A percentile compares a stretch with the other conserved stretches of the same genome.
Conservation (phyloP, 2,888 invertebrate species). For the Clostera curtula region DNA sequence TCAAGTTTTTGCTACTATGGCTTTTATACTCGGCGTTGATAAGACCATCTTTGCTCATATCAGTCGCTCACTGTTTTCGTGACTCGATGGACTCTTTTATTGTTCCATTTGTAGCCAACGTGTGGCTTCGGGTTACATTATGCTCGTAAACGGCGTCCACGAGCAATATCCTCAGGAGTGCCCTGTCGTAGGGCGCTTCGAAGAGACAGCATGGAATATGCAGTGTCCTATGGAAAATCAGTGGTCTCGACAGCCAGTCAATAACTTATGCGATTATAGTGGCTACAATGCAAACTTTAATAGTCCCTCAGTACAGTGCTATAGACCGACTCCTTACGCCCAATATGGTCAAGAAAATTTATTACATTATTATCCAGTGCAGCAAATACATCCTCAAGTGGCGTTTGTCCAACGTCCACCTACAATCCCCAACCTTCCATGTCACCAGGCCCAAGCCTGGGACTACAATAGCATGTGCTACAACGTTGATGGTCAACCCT, state of each 20-base stretch:
- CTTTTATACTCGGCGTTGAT: slow-evolving; percentile 49
- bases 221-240: slow-evolving; percentile 49
- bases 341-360: slow-evolving; percentile 27
- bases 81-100: slow-evolving; percentile 59
- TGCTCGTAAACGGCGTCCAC: slow-evolving; percentile 43
- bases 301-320: slow-evolving; percentile 44
- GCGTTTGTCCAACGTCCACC: slow-evolving; percentile 29
- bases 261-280: slow-evolving; percentile 35
- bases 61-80: slow-evolving; percentile 63
- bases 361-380: slow-evolving; percentile 31
- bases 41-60: slow-evolving; percentile 63
- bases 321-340: slow-evolving; percentile 29
- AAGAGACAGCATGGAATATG: slow-evolving; percentile 44
- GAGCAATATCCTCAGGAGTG: slow-evolving; percentile 39
- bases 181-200: slow-evolving; percentile 38
- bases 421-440: slow-evolving; percentile 56
- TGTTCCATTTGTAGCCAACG: slow-evolving; percentile 23
- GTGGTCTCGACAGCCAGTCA: slow-evolving; percentile 37
- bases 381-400: slow-evolving; percentile 27
- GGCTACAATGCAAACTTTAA: slow-evolving; percentile 29
- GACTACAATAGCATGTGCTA: slow-evolving; percentile 79
- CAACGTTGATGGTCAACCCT: slow-evolving; percentile 78
- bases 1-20: slow-evolving; percentile 62
- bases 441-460: slow-evolving; percentile 68
- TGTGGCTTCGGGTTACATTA: slow-evolving; percentile 30